phyloP scores from a whole-genome alignment of 1,140 invertebrate species.

The Drosophila dunni region DNA sequence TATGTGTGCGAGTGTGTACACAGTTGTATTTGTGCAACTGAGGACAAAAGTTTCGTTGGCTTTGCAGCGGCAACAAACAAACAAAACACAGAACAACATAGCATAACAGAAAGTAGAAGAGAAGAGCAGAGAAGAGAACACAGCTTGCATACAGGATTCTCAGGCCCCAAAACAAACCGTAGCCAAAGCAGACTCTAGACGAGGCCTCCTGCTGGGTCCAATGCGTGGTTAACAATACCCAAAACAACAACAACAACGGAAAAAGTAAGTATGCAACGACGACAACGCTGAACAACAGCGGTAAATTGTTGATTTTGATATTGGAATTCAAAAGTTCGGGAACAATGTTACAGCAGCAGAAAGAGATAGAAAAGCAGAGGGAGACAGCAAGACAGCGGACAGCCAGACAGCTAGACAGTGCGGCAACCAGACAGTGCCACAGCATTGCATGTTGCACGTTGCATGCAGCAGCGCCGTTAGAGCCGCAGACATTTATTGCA shows the following conservation, averaged over 20 bases:
- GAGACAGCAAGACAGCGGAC: neutral
- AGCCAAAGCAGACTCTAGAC: neutral
- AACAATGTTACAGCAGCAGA: conserved; percentile 52
- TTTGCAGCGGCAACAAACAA: conserved; percentile 79
- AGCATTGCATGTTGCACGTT: conserved; percentile 70
- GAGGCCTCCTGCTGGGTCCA: conserved; percentile 30
- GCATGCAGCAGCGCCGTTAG: conserved; percentile 66
- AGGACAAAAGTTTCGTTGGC: conserved; percentile 81
- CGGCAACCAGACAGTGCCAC: conserved; percentile 19
- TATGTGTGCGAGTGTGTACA: conserved; percentile 47
- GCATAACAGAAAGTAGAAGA: conserved; percentile 19
- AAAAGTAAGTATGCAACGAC: conserved; percentile 47
- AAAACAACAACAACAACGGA: conserved; percentile 39
- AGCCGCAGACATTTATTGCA: conserved; percentile 17
- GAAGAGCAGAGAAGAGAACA: conserved; percentile 6
- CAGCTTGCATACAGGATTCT: conserved; percentile 7
- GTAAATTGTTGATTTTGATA: conserved; percentile 80
- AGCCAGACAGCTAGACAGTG: conserved; percentile 9
- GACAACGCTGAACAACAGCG: conserved; percentile 67
- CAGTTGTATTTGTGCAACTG: conserved; percentile 76
- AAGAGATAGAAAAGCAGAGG: no score
- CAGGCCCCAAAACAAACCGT: neutral
- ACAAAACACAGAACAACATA: conserved; percentile 48
- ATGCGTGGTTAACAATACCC: conserved; percentile 34
- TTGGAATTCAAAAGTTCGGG: conserved; percentile 74